Conservation (phyloP, 2,113 vertebrate genomes). For the Xenopus borealis region DNA sequence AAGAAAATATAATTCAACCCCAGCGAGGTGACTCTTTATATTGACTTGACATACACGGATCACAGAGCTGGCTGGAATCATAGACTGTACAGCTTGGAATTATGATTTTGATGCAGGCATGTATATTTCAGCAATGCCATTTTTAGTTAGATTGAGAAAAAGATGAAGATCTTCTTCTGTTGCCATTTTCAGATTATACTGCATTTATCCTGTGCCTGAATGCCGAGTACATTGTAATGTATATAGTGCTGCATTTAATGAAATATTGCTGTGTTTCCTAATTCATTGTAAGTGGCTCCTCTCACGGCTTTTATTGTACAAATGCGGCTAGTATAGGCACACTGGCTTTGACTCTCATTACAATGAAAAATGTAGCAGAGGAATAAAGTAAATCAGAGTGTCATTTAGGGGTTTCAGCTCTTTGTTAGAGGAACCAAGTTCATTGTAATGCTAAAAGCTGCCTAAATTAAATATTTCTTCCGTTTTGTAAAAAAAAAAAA, state of each 20-base stretch:
- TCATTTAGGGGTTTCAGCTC: background rate
- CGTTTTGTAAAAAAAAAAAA: background rate
- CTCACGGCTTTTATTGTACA: background rate
- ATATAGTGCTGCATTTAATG: background rate
- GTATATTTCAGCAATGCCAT: no score
- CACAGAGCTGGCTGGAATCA: no score
- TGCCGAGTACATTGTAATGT: no score
- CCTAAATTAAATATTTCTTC: conserved; percentile 17
- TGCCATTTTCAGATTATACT: no score
- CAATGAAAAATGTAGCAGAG: background rate
- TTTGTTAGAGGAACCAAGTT: background rate
- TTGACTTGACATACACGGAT: no score
- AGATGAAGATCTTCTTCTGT: no score
- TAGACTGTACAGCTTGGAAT: no score
- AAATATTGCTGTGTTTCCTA: background rate
- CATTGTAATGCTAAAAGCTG: conserved; percentile 3
- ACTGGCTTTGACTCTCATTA: background rate
- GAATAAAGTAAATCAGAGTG: conserved; percentile 1
- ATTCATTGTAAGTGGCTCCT: background rate
- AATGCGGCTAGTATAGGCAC: background rate
- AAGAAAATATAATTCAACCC: no score
- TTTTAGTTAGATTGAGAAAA: no score
- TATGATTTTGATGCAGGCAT: no score
- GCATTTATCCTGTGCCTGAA: no score
- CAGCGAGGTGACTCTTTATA: no score